These are phyloP conservation scores for Gymnothorax reevesii DNA, from an alignment of 2,797 vertebrate species.

Conservation along the genomic window DNA sequence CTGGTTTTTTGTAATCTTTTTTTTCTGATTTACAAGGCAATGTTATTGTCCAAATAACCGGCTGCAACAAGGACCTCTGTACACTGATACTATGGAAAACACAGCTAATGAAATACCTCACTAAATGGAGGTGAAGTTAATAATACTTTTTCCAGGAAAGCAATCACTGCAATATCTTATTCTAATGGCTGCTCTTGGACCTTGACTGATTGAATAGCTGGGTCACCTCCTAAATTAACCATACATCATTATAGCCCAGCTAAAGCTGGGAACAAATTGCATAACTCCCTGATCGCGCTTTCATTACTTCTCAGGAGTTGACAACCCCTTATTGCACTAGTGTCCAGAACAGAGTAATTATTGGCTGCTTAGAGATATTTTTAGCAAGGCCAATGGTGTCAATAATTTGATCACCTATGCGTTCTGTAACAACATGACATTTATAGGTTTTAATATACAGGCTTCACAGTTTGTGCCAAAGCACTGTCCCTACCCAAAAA, in stretches of 20 bases:
- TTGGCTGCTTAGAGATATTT: slow-evolving; percentile 1
- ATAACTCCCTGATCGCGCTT: slow-evolving; percentile 70
- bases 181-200: slow-evolving; percentile 62
- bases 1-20: background rate
- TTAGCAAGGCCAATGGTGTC: background rate
- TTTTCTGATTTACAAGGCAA: background rate
- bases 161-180: slow-evolving; percentile 68
- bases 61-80: background rate
- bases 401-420: background rate
- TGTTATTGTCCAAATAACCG: background rate
- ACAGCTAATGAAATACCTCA: slow-evolving; percentile 65
- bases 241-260: slow-evolving; percentile 63
- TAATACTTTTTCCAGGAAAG: slow-evolving; percentile 72
- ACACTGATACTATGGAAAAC: slow-evolving; percentile 28
- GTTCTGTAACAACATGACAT: background rate
- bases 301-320: slow-evolving; percentile 72
- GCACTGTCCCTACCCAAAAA: background rate
- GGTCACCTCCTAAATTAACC: slow-evolving; percentile 67
- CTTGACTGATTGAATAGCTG: slow-evolving; percentile 63
- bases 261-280: slow-evolving; percentile 67
- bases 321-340: slow-evolving; percentile 67
- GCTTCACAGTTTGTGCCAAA: background rate
- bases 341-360: slow-evolving; percentile 55
- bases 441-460: background rate
- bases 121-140: slow-evolving; percentile 69